A percentile compares a stretch with the other conserved stretches of the same genome.
phyloP scores from a whole-genome alignment of 2,113 vertebrate genomes.

The Larimichthys crocea region DNA sequence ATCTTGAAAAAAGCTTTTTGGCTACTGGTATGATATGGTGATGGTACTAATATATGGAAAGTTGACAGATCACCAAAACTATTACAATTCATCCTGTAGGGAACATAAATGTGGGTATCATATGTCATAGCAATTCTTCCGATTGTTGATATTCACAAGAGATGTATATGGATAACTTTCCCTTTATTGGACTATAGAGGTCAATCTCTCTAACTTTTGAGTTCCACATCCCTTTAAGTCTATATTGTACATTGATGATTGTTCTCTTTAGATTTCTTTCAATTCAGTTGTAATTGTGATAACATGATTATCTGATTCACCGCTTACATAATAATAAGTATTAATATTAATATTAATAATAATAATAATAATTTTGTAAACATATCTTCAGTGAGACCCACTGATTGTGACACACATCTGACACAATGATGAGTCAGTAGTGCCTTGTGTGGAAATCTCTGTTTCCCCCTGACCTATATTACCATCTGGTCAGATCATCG shows the following conservation, averaged over 20 bases:
- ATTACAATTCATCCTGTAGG: no score
- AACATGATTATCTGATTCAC: not conserved
- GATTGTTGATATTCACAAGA: no score
- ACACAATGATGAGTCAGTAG: constrained; percentile 32
- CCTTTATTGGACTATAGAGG: no score
- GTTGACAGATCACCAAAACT: no score
- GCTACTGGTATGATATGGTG: no score
- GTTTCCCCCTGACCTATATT: constrained; percentile 56
- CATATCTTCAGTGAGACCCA: not conserved
- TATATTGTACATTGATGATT: not conserved
- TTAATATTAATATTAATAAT: no score
- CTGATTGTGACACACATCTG: constrained; percentile 32
- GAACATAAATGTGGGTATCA: no score
- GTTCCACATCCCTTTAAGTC: not conserved
- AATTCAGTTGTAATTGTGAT: constrained; percentile 14
- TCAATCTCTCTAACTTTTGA: not conserved
- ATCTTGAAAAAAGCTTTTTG: not conserved
- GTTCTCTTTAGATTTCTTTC: constrained; percentile 12
- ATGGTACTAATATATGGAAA: no score
- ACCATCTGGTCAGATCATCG: not conserved
- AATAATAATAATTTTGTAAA: not conserved
- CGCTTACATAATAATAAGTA: not conserved
- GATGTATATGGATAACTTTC: not conserved
- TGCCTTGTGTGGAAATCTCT: constrained; percentile 1
- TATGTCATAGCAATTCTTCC: no score